Conservation (phyloP, 2,888 invertebrate genomes). For the Rugalucina vietnamica region DNA sequence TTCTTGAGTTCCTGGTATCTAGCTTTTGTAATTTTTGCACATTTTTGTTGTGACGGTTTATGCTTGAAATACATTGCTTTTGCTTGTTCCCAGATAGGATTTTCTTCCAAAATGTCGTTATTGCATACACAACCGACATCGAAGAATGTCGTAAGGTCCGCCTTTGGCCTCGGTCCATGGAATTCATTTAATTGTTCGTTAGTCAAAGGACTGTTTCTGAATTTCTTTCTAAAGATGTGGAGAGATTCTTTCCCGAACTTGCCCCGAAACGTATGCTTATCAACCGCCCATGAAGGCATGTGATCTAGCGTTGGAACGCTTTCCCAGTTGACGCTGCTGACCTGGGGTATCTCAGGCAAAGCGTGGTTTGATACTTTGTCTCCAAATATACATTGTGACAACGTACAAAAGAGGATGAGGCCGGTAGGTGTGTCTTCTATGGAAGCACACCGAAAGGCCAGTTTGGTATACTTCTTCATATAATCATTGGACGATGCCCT, state of each 20-base stretch:
- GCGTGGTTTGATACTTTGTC: constrained; percentile 2
- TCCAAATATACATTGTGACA: constrained; percentile 29
- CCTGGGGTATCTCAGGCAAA: neutral
- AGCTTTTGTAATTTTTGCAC: constrained; percentile 34
- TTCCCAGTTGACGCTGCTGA: constrained; percentile 19
- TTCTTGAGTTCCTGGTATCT: constrained; percentile 18
- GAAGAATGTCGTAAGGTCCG: constrained; percentile 35
- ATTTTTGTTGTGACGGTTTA: constrained; percentile 31
- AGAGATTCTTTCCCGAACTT: constrained; percentile 47
- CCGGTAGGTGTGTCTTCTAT: constrained; percentile 31
- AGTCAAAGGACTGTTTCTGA: constrained; percentile 15
- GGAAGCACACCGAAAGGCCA: constrained; percentile 31
- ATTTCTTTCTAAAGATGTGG: constrained; percentile 42
- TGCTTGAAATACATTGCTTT: constrained; percentile 40
- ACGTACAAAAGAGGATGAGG: constrained; percentile 27
- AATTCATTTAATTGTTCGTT: constrained; percentile 30
- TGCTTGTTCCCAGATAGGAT: constrained; percentile 43
- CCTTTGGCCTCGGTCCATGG: constrained; percentile 43
- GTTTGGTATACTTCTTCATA: constrained; percentile 16
- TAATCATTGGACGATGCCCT: constrained; percentile 34
- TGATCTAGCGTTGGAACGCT: constrained; percentile 20
- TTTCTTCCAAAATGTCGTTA: constrained; percentile 45
- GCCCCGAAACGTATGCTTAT: constrained; percentile 51
- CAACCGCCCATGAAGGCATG: constrained; percentile 51
- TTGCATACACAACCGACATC: constrained; percentile 45